A percentile compares a stretch with the other conserved stretches of the same genome.
These are phyloP conservation scores for Zeugodacus cucurbitae DNA, from an alignment of 1,140 invertebrate species.

Conservation along the genomic window DNA sequence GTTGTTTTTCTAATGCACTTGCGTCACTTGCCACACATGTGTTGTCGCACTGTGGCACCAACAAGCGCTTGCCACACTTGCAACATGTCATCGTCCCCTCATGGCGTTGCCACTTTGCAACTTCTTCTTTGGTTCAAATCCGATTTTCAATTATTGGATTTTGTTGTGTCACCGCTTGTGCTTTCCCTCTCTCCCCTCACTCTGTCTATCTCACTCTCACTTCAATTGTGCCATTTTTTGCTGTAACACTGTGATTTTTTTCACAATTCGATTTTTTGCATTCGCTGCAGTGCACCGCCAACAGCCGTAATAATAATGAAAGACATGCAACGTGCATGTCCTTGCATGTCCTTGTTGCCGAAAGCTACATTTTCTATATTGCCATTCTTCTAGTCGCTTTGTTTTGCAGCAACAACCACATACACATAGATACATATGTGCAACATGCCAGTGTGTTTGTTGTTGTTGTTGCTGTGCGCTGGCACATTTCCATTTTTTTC, in stretches of 20 bases:
- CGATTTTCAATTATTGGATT: slow-evolving; percentile 57
- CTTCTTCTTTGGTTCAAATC: slow-evolving; percentile 47
- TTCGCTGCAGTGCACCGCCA: neutral
- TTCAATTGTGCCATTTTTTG: neutral
- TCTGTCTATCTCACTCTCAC: neutral
- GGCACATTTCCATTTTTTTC: slow-evolving; percentile 1
- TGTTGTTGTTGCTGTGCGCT: too few relatives aligned
- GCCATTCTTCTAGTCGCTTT: slow-evolving; percentile 28
- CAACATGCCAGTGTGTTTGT: neutral
- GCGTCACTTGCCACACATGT: neutral
- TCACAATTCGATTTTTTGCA: neutral
- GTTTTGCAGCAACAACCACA: neutral
- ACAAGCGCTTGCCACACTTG: too few relatives aligned
- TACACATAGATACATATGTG: neutral
- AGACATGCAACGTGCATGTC: slow-evolving; percentile 35
- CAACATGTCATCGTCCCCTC: neutral
- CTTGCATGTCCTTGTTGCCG: slow-evolving; percentile 27
- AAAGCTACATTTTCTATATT: slow-evolving; percentile 39
- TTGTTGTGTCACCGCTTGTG: slow-evolving; percentile 46
- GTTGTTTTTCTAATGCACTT: slow-evolving; percentile 36
- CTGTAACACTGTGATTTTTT: neutral
- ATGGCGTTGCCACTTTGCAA: slow-evolving; percentile 16
- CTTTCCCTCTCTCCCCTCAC: neutral
- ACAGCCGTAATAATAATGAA: slow-evolving; percentile 30
- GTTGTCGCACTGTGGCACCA: slow-evolving; percentile 12